Conservation (phyloP, 2,797 vertebrate species). For the Platyrinchus mystaceus region DNA sequence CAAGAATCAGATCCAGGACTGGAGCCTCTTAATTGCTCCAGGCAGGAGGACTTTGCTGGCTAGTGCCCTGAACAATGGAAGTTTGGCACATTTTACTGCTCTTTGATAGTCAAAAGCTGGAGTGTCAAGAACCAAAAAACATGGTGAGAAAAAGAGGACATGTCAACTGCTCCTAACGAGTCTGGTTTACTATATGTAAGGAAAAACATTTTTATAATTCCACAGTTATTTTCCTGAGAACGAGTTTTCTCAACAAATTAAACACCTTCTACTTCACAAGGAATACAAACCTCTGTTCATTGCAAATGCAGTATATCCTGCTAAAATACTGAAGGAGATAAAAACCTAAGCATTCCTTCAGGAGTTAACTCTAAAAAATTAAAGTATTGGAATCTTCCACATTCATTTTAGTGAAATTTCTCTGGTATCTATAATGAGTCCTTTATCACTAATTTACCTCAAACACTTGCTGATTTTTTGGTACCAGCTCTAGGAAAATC, state of each 20-base stretch:
- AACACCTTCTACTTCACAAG: background rate
- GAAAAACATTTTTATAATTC: background rate
- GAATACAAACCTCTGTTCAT: background rate
- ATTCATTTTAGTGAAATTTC: background rate
- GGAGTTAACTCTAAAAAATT: background rate
- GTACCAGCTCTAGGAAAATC: conserved; percentile 1
- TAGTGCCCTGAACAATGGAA: background rate
- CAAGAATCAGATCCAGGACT: background rate
- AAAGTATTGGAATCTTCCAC: background rate
- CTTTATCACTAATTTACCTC: background rate
- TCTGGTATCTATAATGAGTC: background rate
- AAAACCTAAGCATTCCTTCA: background rate
- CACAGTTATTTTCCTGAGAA: background rate
- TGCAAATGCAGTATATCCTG: background rate
- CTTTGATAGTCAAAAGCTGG: background rate
- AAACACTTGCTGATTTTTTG: background rate
- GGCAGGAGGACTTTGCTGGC: background rate
- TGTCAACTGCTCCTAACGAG: background rate
- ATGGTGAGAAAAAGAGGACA: background rate
- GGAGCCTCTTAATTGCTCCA: background rate
- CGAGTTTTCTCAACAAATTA: background rate
- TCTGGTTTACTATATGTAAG: background rate
- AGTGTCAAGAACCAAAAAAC: background rate
- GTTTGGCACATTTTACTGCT: background rate
- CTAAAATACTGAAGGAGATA: background rate